Conservation (phyloP, 2,113 vertebrate species). For the Rattus rattus region DNA sequence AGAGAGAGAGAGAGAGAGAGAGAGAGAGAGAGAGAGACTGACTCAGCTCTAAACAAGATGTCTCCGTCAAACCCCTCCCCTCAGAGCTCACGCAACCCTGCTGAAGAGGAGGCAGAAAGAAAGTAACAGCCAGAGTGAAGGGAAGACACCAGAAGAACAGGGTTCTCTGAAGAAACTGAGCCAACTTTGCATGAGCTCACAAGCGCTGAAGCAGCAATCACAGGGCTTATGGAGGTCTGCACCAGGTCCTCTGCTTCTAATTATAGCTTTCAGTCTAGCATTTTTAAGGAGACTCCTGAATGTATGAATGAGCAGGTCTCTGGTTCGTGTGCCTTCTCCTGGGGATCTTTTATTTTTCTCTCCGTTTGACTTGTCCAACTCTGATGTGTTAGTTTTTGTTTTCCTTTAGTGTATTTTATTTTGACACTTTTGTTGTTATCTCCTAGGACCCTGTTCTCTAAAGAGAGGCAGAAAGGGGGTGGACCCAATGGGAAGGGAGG, state of each 20-base stretch:
- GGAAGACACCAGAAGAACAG: not conserved
- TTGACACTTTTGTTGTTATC: not conserved
- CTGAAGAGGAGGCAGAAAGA: not conserved
- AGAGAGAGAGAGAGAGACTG: not conserved
- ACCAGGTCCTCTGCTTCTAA: not conserved
- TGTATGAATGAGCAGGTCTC: rapidly evolving
- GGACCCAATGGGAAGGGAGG: not conserved
- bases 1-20: too few relatives aligned
- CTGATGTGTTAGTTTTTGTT: not conserved
- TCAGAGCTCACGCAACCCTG: not conserved
- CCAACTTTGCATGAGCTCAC: not conserved
- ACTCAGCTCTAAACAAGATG: not conserved
- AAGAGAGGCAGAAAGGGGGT: not conserved
- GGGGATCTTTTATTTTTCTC: not conserved
- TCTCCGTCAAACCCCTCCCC: not conserved
- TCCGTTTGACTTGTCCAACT: not conserved
- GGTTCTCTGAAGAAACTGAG: not conserved
- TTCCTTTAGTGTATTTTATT: not conserved
- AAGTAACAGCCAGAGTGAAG: not conserved
- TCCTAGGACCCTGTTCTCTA: not conserved
- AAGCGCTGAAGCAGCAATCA: not conserved
- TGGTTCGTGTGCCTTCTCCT: not conserved
- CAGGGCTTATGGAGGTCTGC: not conserved
- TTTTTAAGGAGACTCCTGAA: not conserved
- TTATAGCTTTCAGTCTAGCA: not conserved